Percentiles rank a stretch among this genome's conserved stretches.
Conservation (phyloP, 2,797 vertebrate genomes). For the Sparidentex hasta region DNA sequence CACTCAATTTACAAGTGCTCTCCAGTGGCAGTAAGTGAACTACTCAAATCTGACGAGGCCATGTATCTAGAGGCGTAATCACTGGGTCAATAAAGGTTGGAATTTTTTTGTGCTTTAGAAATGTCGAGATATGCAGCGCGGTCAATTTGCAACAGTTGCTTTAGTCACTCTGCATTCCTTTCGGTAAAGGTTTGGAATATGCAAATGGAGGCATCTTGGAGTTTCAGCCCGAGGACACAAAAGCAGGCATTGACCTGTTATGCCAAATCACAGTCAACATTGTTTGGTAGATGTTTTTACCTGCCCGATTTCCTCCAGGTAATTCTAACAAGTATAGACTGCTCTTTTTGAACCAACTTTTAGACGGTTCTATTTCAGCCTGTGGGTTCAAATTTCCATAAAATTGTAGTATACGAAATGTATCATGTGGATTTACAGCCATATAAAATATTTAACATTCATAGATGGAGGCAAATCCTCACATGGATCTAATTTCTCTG, state of each 20-base stretch:
- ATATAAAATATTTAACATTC: no score
- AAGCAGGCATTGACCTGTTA: not conserved
- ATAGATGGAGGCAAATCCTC: not conserved
- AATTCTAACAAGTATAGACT: not conserved
- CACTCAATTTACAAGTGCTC: not conserved
- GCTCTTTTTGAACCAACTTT: not conserved
- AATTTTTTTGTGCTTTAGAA: no score
- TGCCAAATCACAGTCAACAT: not conserved
- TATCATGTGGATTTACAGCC: no score
- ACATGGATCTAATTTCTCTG: not conserved
- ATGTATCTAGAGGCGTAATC: not conserved
- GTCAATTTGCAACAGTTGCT: no score
- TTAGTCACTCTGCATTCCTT: no score
- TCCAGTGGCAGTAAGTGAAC: not conserved
- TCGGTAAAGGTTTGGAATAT: not conserved
- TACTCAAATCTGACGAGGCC: not conserved
- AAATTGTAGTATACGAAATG: not conserved
- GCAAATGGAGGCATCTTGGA: no score
- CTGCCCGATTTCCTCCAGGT: not conserved
- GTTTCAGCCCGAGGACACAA: no score
- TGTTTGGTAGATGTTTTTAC: not conserved
- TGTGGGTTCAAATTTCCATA: not conserved
- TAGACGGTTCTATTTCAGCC: no score
- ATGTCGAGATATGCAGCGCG: no score
- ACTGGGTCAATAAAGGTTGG: not conserved